Evolutionary conservation across 35 echinoderm and acorn worm species (phyloP), one percentile per base, ranked within the genome.

Genomic region (Diadema setosum): DNA sequence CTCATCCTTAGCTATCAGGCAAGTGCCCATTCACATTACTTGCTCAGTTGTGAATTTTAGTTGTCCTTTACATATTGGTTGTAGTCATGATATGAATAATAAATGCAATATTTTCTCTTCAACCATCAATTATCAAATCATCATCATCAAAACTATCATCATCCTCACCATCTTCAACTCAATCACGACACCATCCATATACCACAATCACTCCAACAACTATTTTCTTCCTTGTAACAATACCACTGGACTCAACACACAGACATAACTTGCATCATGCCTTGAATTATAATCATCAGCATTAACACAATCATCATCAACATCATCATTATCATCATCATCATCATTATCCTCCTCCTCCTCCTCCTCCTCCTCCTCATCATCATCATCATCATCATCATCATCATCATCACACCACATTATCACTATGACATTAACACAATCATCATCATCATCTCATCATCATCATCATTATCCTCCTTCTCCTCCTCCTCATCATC

Each of bases 251-350:
- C 36, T 76, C 18, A 42, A 18, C 70, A 76, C 70, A 76, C 23
- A 31, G 42, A 18, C 70, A 76, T 21, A 30, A 41, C 24, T 21
- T 6, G 35, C 70, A 75, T 41, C 32, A 75, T 21, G 17, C 35
- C 24, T 3, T 3, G n/a, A 7, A 75, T 75, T 39, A 76, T 76
- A 18, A 76, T 76, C 70, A 42, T 76, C 34, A 76, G 36, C 3
- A 42, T 42, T 39, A 76, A 18, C 11, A 42, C 43, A 11, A 76
- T 76, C 11, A 42, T 76, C 70, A 76, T 0, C 70, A 76, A 24
- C 11, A 43, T 42, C 35, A 76, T 76, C 70, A 76, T 76, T n/a
- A 76, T 70, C 65, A 70, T 70, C 29, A 70, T 32, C 65, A 70
- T 0, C 34, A 42, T 31, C 37, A 76, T 39, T 40, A 76, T 76